Evolutionary conservation across 2,797 vertebrate species (phyloP).

Genomic region (Kryptolebias ocellatus): DNA sequence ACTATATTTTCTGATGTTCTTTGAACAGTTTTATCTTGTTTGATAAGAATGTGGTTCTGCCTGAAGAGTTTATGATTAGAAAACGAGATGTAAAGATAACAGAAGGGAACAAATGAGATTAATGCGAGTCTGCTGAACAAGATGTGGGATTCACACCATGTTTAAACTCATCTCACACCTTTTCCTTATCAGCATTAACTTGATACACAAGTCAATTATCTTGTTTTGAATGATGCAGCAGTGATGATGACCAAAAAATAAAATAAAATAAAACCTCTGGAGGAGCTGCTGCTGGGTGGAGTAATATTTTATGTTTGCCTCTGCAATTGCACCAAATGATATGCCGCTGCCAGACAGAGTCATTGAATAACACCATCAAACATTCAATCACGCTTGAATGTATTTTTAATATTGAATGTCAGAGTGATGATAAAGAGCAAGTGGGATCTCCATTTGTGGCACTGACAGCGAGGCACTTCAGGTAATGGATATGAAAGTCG

Average conservation of each 20-base stretch:
- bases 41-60: slow-evolving; percentile 27
- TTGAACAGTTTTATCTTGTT: slow-evolving; percentile 28
- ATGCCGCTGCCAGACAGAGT: slow-evolving; percentile 50
- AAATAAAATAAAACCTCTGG: slow-evolving; percentile 1
- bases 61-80: slow-evolving; percentile 43
- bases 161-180: slow-evolving; percentile 4
- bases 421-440: slow-evolving; percentile 67
- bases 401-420: slow-evolving; percentile 78
- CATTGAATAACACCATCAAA: slow-evolving; percentile 70
- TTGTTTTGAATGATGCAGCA: slow-evolving; percentile 21
- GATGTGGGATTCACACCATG: slow-evolving; percentile 11
- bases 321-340: slow-evolving; percentile 43
- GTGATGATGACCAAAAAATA: slow-evolving; percentile 1
- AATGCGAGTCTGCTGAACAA: slow-evolving; percentile 32
- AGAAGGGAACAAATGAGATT: slow-evolving; percentile 34
- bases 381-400: slow-evolving; percentile 73
- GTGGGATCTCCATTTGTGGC: slow-evolving; percentile 61
- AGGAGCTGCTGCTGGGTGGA: slow-evolving; percentile 12
- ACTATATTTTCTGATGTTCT: slow-evolving; percentile 37
- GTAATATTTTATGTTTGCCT: slow-evolving; percentile 34
- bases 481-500: slow-evolving; percentile 66
- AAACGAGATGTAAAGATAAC: slow-evolving; percentile 49
- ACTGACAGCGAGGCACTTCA: slow-evolving; percentile 52
- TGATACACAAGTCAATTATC: slow-evolving; percentile 17
- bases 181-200: slow-evolving; percentile 18